Evolutionary conservation across 2,888 invertebrate genomes (phyloP).

Genomic region (Harmothoe impar): DNA sequence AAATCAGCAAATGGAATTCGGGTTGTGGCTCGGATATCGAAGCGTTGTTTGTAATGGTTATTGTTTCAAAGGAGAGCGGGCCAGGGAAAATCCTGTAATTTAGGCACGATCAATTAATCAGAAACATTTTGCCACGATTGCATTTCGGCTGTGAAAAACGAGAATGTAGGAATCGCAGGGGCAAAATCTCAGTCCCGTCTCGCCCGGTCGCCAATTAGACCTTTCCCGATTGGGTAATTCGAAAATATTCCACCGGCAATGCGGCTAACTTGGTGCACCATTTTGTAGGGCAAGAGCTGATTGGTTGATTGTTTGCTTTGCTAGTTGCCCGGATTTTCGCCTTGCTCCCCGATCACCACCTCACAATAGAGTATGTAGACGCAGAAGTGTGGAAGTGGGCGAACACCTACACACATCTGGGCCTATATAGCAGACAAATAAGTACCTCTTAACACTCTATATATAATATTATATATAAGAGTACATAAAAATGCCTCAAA

Average conservation of each 20-base stretch:
- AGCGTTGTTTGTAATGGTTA: conserved; percentile 57
- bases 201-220: conserved; percentile 40
- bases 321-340: conserved; percentile 11
- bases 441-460: conserved; percentile 37
- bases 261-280: background rate
- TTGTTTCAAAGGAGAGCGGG: conserved; percentile 54
- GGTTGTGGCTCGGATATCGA: conserved; percentile 49
- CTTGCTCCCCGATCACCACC: conserved; percentile 27
- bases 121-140: conserved; percentile 56
- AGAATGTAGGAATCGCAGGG: conserved; percentile 29
- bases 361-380: conserved; percentile 58
- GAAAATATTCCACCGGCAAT: conserved; percentile 22
- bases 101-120: conserved; percentile 57
- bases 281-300: conserved; percentile 1
- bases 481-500: conserved; percentile 57
- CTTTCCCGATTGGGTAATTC: conserved; percentile 22
- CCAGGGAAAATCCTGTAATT: conserved; percentile 44
- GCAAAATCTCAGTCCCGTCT: conserved; percentile 9
- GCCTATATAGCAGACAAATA: conserved; percentile 4
- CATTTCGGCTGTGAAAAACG: conserved; percentile 50
- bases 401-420: background rate
- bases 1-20: conserved; percentile 38
- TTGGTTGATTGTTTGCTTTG: conserved; percentile 28
- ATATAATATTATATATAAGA: conserved; percentile 38
- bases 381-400: background rate